Base-by-base conservation (phyloP, 2,888 invertebrate genomes). In the Oegoconia quadripuncta region DNA sequence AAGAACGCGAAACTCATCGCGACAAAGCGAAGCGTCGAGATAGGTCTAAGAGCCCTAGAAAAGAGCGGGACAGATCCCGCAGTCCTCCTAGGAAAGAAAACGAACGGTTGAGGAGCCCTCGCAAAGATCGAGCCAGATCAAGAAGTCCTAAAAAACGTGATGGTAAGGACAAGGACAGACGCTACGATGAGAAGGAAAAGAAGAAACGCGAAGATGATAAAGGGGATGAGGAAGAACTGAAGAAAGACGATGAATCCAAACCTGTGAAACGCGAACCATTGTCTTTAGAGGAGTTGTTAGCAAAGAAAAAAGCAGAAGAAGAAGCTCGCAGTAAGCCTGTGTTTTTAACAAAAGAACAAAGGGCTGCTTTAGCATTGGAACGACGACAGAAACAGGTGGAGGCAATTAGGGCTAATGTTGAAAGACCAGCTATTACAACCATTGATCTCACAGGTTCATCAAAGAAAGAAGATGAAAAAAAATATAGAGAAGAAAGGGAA, bases 291-390 rank as follows among this genome's bases (percentile, higher is more conserved):
- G 98, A 99, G 72, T 76, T 99, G 26, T 82, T 99, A 32, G 94
- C 96, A 0, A 98, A 97, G 77, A 98, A 98, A 70, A 98, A 99
- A 67, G 96, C 96, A 0, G 98, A 98, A 68, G 97, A 98, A 73
- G 95, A 95, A 62, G 97, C 96, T 1, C 90, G 95, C 35, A 96
- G 97, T 56, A 99, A 98, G 89, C 99, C 99, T 0, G 97, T 97
- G 18, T 99, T 99, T 72, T 84, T 99, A 23, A 96, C 97, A 0
- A 99, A 98, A 88, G 98, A 98, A 73, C 97, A 99, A 73, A 90
- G 99, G 59, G 96, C 93, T 0, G 93, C 93, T 0, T 91, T 97
- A 61, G 99, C 99, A 0, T 62, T 99, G 11, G 93, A 95, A 64
- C 90, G 95, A 34, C 90, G 99, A 1, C 95, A 97, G 63, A 95